phyloP scores from a whole-genome alignment of 2,113 vertebrate genomes.

The Microtus pennsylvanicus region DNA sequence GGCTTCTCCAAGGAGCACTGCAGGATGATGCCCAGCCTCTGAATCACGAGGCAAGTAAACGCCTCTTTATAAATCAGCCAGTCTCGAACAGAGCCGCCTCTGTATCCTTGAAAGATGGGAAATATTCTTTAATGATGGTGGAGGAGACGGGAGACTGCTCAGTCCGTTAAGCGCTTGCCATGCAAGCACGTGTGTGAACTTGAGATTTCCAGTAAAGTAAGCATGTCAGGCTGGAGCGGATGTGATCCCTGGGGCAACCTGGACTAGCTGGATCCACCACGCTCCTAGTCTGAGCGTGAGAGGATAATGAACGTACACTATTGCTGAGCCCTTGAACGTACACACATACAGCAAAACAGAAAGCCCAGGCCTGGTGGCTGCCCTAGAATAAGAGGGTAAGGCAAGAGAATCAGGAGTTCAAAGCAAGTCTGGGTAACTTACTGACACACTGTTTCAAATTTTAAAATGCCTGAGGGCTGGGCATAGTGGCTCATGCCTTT shows the following conservation, averaged over 20 bases:
- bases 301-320: neutral
- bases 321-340: neutral
- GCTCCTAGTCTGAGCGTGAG: neutral
- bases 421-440: neutral
- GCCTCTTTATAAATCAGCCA: neutral
- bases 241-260: too few species aligned
- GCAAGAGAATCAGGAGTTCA: neutral
- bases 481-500: neutral
- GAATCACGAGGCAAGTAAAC: neutral
- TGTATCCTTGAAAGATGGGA: neutral
- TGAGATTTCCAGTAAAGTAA: neutral
- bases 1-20: neutral
- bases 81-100: neutral
- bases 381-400: neutral
- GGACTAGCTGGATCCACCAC: neutral
- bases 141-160: neutral
- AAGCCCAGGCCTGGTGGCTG: neutral
- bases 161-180: neutral
- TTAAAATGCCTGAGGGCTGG: neutral
- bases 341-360: neutral
- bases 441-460: neutral
- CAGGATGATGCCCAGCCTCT: neutral
- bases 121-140: neutral
- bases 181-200: too few species aligned
- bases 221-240: neutral